Conservation (phyloP, 2,888 invertebrate genomes). For the Tridacna crocea region DNA sequence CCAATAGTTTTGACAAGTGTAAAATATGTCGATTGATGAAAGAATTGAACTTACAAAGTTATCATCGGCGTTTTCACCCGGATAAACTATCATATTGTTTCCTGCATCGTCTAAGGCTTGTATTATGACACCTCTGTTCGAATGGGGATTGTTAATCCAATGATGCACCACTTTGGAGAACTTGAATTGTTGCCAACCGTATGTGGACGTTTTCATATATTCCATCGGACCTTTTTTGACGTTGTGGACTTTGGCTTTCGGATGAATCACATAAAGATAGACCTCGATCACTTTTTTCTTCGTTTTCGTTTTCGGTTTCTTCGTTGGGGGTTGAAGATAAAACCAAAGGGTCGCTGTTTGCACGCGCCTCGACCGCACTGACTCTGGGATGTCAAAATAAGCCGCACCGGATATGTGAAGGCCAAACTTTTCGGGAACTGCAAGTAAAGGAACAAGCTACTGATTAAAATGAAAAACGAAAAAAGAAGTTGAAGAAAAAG, state of each 20-base stretch:
- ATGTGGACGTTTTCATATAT: constrained; percentile 58
- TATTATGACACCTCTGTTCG: constrained; percentile 71
- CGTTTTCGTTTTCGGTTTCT: constrained; percentile 22
- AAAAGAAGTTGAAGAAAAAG: too few relatives aligned
- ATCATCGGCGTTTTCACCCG: constrained; percentile 63
- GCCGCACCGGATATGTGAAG: constrained; percentile 57
- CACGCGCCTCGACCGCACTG: constrained; percentile 64
- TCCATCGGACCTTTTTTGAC: constrained; percentile 45
- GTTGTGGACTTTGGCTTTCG: constrained; percentile 49
- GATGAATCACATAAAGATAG: constrained; percentile 60
- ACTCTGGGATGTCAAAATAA: constrained; percentile 70
- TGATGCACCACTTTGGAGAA: constrained; percentile 63
- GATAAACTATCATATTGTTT: constrained; percentile 70
- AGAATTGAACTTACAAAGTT: constrained; percentile 70
- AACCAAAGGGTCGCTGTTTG: constrained; percentile 74
- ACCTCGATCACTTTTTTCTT: constrained; percentile 62
- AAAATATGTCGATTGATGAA: too few relatives aligned
- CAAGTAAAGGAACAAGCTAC: constrained; percentile 26
- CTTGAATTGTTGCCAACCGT: constrained; percentile 76
- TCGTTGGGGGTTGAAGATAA: constrained; percentile 63
- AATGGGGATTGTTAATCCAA: constrained; percentile 69
- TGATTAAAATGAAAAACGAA: too few relatives aligned
- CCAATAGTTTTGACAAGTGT: background rate
- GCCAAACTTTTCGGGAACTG: constrained; percentile 66
- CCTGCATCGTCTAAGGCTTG: constrained; percentile 68